Evolutionary conservation across 2,888 invertebrate genomes (phyloP), one percentile per base, ranked within the genome.

Genomic region (Lithophane semibrunnea): DNA sequence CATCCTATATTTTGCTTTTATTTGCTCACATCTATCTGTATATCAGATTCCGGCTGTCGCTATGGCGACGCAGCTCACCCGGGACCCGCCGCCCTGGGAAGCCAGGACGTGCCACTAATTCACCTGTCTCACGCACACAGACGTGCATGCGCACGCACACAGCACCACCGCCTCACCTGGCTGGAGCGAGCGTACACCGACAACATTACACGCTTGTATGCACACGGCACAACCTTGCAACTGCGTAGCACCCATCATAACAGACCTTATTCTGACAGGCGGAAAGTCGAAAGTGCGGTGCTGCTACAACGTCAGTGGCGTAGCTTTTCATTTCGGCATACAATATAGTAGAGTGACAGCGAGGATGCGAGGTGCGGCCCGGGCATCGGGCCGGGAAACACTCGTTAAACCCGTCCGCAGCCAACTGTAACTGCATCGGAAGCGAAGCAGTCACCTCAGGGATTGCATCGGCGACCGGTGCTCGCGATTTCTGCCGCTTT

Each of bases 61-160:
- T 91, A 95, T 95, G 93, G 91, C 91, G 90, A 95, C 95, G 92
- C 86, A 91, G 93, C 93, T 92, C 92, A 91, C 91, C 93, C 93
- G 93, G 93, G 92, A 79, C 90, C 84, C 88, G 90, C 91, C 90
- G 90, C 91, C 91, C 92, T 86, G 90, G 91, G 88, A 88, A 91
- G 88, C 90, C 92, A 90, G 91, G 89, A 88, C 92, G 91, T 89
- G 90, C 90, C 87, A 89, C 92, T 92, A 92, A 92, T 91, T 94
- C 93, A 95, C 94, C 95, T 94, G 93, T 91, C 92, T 89, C 90
- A 82, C 92, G 89, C 93, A 90, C 93, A 91, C 94, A 92, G 84
- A 61, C 83, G 81, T 82, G 66, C 74, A 64, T 10, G 13, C 58
- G 13, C 54, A 76, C 79, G 67, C 77, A 79, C 86, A 86, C 83